Evolutionary conservation across 2,113 vertebrate species (phyloP), one percentile per base, ranked within the genome.

Genomic region (Potamarius usumacintae): DNA sequence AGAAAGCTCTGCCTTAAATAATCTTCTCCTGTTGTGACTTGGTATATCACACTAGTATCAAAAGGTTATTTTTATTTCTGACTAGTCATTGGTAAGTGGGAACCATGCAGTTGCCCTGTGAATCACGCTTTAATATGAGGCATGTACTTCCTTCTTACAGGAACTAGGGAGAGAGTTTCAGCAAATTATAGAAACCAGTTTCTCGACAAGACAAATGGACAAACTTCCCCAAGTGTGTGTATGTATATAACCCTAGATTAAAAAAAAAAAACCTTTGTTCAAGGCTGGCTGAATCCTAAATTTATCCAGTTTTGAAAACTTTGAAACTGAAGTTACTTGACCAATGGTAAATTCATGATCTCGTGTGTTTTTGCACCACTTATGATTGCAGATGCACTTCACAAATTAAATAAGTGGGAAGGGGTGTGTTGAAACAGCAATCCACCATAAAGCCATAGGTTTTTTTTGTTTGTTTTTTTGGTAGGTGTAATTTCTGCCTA

Each of bases 81-180:
- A 91, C 72, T 84, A 87, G 69, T 85, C 48, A 58, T 71, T 63
- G 86, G 83, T 81, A 82, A 83, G 86, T 90, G 91, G 89, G 92
- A 93, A 93, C 90, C 91, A 62, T 9, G 1, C 22, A 89, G 92
- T 91, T 90, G 90, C 82, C 89, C 77, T 52, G 85, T 95, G 95
- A 95, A 89, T 95, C 94, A 94, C 62, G 22, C 87, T 86, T 65
- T 15, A 20, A 48, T 89, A 87, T 84, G 86, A 83, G 79, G 65
- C 88, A 86, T 77, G 63, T 86, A 88, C 90, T 93, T 93, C 90
- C 88, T 90, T 91, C 90, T 94, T 90, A 89, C 87, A 86, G 91
- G 94, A 94, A 94, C 92, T 83, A 81, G 84, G 86, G 85, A 90
- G 74, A n/a, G 88, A n/a, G 89, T 93, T 94, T 94, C 92, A 91